These are phyloP conservation scores for Limnephilus lunatus DNA, from an alignment of 2,888 invertebrate genomes.

Conservation along the genomic window DNA sequence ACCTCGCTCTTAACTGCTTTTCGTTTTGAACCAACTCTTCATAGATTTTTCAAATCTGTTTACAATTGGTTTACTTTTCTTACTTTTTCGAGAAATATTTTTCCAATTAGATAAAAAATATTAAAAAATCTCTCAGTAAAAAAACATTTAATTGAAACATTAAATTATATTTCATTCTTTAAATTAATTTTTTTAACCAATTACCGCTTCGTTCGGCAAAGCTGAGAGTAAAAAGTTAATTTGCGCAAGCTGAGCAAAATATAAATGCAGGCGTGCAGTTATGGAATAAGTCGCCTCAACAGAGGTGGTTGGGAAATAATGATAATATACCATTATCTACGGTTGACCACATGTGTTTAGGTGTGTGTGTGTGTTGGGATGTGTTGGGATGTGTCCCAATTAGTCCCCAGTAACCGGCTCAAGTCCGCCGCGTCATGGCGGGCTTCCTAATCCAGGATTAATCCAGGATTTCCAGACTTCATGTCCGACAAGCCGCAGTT, in stretches of 20 bases:
- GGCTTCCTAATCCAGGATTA: background rate
- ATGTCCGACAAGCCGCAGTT: background rate
- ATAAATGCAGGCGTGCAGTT: background rate
- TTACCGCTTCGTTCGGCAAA: background rate
- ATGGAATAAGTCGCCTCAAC: background rate
- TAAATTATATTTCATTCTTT: background rate
- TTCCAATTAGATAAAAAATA: background rate
- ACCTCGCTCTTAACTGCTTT: slow-evolving; percentile 5
- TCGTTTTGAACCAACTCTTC: background rate
- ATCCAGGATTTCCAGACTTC: background rate
- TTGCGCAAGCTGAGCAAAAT: background rate
- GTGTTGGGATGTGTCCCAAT: background rate
- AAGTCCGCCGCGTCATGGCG: background rate
- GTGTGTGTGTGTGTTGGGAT: background rate
- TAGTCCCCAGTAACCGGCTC: background rate
- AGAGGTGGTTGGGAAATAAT: background rate
- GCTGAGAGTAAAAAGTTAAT: background rate
- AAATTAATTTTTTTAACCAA: background rate
- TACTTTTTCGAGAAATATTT: background rate
- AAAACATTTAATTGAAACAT: background rate
- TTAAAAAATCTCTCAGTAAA: background rate
- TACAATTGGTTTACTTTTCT: background rate
- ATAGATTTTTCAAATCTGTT: background rate
- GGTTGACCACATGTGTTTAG: background rate
- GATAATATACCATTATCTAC: background rate